A percentile compares a stretch with the other conserved stretches of the same genome.
phyloP scores from a whole-genome alignment of 2,113 vertebrate genomes.

The Limnothrissa miodon region DNA sequence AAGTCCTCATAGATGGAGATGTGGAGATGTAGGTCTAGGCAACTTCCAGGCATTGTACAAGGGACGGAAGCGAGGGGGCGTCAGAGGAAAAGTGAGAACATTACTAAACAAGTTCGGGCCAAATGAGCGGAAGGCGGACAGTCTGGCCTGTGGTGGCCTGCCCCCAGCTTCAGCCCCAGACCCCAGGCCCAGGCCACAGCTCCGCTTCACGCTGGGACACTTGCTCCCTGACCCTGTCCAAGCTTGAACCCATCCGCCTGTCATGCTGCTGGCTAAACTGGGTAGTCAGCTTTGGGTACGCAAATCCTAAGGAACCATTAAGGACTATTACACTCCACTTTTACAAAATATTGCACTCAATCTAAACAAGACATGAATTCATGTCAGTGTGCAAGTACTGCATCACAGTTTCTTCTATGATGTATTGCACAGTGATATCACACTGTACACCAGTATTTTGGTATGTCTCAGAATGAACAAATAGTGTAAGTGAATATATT shows the following conservation, averaged over 20 bases:
- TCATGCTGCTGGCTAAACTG: not conserved
- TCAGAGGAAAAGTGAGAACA: constrained; percentile 76
- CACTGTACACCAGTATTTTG: no score
- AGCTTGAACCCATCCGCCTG: not conserved
- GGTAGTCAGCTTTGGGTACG: not conserved
- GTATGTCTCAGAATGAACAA: not conserved
- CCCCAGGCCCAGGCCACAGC: not conserved
- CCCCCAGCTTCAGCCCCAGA: not conserved
- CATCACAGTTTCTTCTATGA: not conserved
- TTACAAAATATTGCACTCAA: no score
- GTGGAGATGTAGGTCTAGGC: constrained; percentile 70
- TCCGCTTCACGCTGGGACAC: not conserved
- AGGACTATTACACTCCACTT: no score
- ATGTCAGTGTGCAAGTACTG: no score
- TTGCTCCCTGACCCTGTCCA: not conserved
- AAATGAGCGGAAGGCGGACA: constrained; percentile 72
- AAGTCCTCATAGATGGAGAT: not conserved
- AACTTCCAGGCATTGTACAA: constrained; percentile 78
- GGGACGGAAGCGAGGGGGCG: constrained; percentile 64
- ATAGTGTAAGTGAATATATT: no score
- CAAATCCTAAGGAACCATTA: no score
- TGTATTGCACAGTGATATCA: no score
- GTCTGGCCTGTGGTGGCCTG: constrained; percentile 54
- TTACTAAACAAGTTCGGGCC: constrained; percentile 68
- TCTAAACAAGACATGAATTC: no score